Percentiles rank a stretch among this genome's conserved stretches.
These are phyloP conservation scores for Phengaris arion DNA, from an alignment of 2,888 invertebrate species.

Conservation along the genomic window DNA sequence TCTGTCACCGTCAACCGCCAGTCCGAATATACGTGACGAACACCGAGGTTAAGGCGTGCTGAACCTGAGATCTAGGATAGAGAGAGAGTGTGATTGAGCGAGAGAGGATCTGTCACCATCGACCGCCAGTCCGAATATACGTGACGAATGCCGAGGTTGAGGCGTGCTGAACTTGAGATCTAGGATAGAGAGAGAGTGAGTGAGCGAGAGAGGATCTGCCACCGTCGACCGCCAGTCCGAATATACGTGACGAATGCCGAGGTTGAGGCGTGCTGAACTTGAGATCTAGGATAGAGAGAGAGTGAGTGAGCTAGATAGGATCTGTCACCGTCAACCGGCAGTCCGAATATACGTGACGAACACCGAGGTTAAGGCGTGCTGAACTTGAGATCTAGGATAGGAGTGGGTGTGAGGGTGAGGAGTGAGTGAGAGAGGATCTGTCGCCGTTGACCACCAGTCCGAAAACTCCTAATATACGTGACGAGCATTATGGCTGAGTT, in stretches of 20 bases:
- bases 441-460: background rate
- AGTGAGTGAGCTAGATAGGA: background rate
- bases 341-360: slow-evolving; percentile 1
- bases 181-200: background rate
- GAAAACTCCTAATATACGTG: too few species aligned
- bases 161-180: too few species aligned
- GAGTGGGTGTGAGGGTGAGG: too few species aligned
- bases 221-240: background rate
- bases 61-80: background rate
- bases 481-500: too few species aligned
- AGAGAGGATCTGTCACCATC: background rate
- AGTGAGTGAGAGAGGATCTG: too few species aligned
- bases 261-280: too few species aligned
- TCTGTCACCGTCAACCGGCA: too few species aligned
- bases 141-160: too few species aligned
- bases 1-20: background rate
- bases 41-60: background rate
- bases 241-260: too few species aligned
- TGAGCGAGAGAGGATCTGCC: background rate
- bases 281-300: background rate
- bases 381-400: background rate
- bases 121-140: background rate
- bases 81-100: background rate
- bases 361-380: background rate
- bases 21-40: background rate